Base-by-base conservation (phyloP, 2,797 vertebrate species). In the Sebastes dallii region DNA sequence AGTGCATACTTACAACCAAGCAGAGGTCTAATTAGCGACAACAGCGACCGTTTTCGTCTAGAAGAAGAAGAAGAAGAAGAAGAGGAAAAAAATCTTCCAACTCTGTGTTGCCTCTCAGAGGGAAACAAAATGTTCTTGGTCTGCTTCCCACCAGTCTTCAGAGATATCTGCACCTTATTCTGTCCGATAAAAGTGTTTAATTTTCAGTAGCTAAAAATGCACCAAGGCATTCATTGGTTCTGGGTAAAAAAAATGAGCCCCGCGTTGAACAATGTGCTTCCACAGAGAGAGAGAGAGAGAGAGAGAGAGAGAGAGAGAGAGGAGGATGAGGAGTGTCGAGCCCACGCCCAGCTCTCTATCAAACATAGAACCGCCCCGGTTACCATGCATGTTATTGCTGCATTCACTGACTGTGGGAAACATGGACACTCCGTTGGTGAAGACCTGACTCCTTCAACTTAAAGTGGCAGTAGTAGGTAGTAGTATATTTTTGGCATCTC, bases 201-300 rank as follows among this genome's bases (percentile, higher is more conserved):
- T 89, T 90, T 87, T 89, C 81, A 81, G 46, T 10, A 9, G 88
- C 66, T 67, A 58, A 82, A 82, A 81, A 80, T 50, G 73, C 87
- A 86, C 84, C 75, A 20, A 62, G 13, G 80, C 56, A 67, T 89
- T 90, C 92, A 90, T 86, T 83, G 88, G 84, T 85, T 81, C 59
- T 75, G 81, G 74, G 36, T 79, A 36, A 42, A 42, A 42, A 66
- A 86, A 86, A 84, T 20, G 84, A 90, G 88, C 72, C 72, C 92
- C 92, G 89, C 88, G 86, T 72, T 87, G 92, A 95, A 96, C 95
- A 96, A 95, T 95, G 94, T 96, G 94, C 94, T 93, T 92, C 78
- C 85, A 89, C 78, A 39, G 36, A 14, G 39, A 39, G 36, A 39
- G 34, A 36, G 34, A 39, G 39, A 39, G 13, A 14, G 39, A 24